Evolutionary conservation across 2,888 invertebrate species (phyloP), one percentile per base, ranked within the genome.

Genomic region (Volucella zonaria): DNA sequence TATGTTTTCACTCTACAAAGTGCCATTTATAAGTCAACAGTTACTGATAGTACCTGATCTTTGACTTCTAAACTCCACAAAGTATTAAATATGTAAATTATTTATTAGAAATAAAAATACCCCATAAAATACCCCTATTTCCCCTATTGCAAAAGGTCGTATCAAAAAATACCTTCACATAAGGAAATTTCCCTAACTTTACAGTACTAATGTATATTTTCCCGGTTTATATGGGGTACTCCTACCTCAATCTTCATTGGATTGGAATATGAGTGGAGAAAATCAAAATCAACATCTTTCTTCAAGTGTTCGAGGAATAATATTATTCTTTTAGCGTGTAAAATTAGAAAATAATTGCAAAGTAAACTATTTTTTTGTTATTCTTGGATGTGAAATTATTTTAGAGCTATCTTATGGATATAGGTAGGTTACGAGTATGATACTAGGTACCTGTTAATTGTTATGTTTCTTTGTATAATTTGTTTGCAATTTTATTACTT

Each of bases 261-360:
- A 54, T 77, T 77, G 61, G 71, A 76, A 76, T 81, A 66, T 71
- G 54, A 77, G 66, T 67, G 62, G 23, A 78, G 6, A 31, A 31
- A 31, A 31, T 31, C 31, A 31, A 74, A 78, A 78, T 74, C 67
- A 74, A 82, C 78, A 78, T 51, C 56, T 61, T 31, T 45, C 54
- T n/a, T 64, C 62, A 59, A 59, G 67, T 67, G 43, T 51, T 59
- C 67, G 42, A 31, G 18, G n/a, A 70, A 70, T 51, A 78, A 71
- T 78, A 64, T 71, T 78, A 49, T 78, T 78, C 49, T 11, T 62
- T 62, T 31, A 64, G 42, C 40, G 58, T 51, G 70, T 78, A 78
- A 64, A 64, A 64, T 78, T 78, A 49, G 70, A 70, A 78, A 78
- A 78, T 64, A 78, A 78, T 70, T 78, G 70, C 64, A 71, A 58